Base-by-base conservation (phyloP, 2,113 vertebrate species). In the Antennarius striatus region DNA sequence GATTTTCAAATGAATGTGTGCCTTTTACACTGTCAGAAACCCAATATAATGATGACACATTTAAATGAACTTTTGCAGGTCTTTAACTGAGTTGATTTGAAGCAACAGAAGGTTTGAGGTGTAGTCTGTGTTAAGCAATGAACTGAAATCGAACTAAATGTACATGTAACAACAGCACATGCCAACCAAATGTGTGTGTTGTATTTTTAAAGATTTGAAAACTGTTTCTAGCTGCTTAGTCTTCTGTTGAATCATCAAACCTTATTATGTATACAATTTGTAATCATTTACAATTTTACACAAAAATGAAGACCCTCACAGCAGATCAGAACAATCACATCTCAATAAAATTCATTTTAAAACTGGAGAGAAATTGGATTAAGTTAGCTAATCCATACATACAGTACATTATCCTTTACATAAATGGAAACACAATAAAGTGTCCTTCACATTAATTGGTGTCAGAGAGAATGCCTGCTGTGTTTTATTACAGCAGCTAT, bases 51-150 rank as follows among this genome's bases (percentile, higher is more conserved):
- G 54, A 10, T 14, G n/a, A 36, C 10, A n/a, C 8, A 49, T n/a
- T 22, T 58, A 3, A 62, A 5, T 16, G 3, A 5, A 2, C 22
- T 39, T 66, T 28, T 43, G 12, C 46, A 29, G 50, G 6, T 3
- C 14, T 39, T 13, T 30, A 29, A 14, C n/a, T 3, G 32, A 14
- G n/a, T 45, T 76, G 1, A 64, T 76, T 76, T 60, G n/a, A 59
- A 48, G 60, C 59, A 54, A 54, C 47, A 47, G 54, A 48, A 51
- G 30, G 40, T 52, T 36, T 36, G 32, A 7, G 32, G 32, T 36
- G 32, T 5, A 36, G 32, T 36, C 32, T 7, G 7, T 36, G 32
- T 36, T 36, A 36, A 36, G 7, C 32, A 36, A 36, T 36, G 32
- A 36, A 7, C 4, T 7, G 4, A 36, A 5, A 36, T 36, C 32